Percentiles rank a stretch among this genome's conserved stretches.
Conservation (phyloP, 1,140 invertebrate genomes). For the Brachionus rubens region DNA sequence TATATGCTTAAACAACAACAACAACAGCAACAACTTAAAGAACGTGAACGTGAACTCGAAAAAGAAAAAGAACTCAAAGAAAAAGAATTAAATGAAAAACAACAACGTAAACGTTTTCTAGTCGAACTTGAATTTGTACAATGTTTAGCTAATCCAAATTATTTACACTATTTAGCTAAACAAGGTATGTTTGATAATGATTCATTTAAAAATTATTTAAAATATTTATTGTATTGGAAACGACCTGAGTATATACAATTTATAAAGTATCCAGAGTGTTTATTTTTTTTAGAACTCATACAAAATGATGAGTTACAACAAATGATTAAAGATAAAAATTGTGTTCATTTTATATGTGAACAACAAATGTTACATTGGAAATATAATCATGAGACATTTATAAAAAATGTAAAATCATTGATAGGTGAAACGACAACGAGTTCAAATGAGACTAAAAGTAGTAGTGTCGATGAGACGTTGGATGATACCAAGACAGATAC, state of each 20-base stretch:
- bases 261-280: slow-evolving; percentile 42
- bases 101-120: slow-evolving; percentile 39
- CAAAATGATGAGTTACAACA: slow-evolving; percentile 32
- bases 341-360: slow-evolving; percentile 26
- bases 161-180: slow-evolving; percentile 45
- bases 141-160: slow-evolving; percentile 45
- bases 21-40: slow-evolving; percentile 10
- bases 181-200: slow-evolving; percentile 22
- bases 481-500: too few species aligned
- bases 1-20: slow-evolving; percentile 36
- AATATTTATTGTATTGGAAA: slow-evolving; percentile 47
- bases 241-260: slow-evolving; percentile 41
- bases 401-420: background rate
- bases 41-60: slow-evolving; percentile 18
- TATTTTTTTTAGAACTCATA: slow-evolving; percentile 35
- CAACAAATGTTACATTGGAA: slow-evolving; percentile 30
- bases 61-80: slow-evolving; percentile 24
- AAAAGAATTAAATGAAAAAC: slow-evolving; percentile 11
- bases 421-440: background rate
- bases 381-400: background rate
- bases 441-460: too few species aligned
- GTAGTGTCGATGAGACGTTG: too few species aligned
- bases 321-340: slow-evolving; percentile 14
- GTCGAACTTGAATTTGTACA: slow-evolving; percentile 46
- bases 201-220: slow-evolving; percentile 47